phyloP scores from a whole-genome alignment of 2,113 vertebrate genomes.

The Alosa alosa region DNA sequence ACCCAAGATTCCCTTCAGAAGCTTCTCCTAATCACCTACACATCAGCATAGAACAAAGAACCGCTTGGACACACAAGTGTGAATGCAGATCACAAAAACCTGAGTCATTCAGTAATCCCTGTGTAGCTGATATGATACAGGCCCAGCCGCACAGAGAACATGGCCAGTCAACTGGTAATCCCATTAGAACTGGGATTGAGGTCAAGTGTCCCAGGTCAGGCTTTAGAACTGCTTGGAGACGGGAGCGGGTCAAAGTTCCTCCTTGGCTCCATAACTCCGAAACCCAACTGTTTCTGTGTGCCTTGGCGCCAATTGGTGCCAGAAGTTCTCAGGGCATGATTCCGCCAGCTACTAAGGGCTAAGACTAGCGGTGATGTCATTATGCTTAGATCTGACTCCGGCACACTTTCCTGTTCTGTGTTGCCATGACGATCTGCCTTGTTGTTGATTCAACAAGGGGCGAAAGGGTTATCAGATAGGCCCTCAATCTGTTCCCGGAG shows the following conservation, averaged over 20 bases:
- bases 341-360: background rate
- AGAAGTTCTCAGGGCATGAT: background rate
- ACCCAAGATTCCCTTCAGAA: background rate
- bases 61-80: background rate
- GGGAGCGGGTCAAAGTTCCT: conserved; percentile 17
- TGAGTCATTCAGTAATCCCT: background rate
- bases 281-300: background rate
- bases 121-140: conserved; percentile 1
- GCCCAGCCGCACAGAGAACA: background rate
- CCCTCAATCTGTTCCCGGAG: background rate
- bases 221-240: conserved; percentile 41
- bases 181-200: conserved; percentile 50
- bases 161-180: conserved; percentile 34
- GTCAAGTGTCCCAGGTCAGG: conserved; percentile 37
- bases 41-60: background rate
- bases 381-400: background rate
- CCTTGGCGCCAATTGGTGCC: background rate
- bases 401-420: background rate
- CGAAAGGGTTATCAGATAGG: conserved; percentile 14
- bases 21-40: background rate
- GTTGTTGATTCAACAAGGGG: conserved; percentile 3
- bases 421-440: background rate
- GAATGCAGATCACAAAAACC: background rate
- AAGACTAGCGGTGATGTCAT: background rate
- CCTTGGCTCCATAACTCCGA: background rate